These are phyloP conservation scores for Cylindroiulus punctatus DNA, from an alignment of 2,888 invertebrate genomes.

Conservation along the genomic window DNA sequence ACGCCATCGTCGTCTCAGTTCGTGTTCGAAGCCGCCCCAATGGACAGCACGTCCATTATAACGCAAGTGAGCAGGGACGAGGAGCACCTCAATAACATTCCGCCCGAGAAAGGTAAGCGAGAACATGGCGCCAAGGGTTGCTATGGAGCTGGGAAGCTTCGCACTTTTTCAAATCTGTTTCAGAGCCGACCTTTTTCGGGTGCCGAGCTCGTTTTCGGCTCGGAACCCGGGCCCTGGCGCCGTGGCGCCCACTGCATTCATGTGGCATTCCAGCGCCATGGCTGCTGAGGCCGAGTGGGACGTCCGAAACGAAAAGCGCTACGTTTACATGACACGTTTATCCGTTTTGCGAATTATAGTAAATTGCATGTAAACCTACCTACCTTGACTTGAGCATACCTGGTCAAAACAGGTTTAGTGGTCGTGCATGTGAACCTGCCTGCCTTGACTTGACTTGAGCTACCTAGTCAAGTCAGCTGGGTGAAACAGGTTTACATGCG, in stretches of 20 bases:
- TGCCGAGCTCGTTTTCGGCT: background rate
- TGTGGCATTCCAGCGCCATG: background rate
- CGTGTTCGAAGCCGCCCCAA: conserved; percentile 68
- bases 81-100: conserved; percentile 91
- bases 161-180: background rate
- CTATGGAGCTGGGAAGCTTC: background rate
- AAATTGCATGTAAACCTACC: background rate
- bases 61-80: conserved; percentile 98
- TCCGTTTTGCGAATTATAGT: too few relatives aligned
- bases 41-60: conserved; percentile 99
- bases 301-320: background rate
- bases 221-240: background rate
- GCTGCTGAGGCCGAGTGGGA: background rate
- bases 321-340: too few relatives aligned
- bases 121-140: conserved; percentile 50
- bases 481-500: too few relatives aligned
- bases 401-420: background rate
- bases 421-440: too few relatives aligned
- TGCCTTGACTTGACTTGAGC: too few relatives aligned
- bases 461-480: too few relatives aligned
- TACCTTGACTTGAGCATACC: too few relatives aligned
- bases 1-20: background rate
- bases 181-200: background rate
- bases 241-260: background rate
- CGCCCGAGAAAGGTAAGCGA: conserved; percentile 88